Percentiles rank a stretch among this genome's conserved stretches.
Conservation (phyloP, 2,113 vertebrate species). For the Anguilla rostrata region DNA sequence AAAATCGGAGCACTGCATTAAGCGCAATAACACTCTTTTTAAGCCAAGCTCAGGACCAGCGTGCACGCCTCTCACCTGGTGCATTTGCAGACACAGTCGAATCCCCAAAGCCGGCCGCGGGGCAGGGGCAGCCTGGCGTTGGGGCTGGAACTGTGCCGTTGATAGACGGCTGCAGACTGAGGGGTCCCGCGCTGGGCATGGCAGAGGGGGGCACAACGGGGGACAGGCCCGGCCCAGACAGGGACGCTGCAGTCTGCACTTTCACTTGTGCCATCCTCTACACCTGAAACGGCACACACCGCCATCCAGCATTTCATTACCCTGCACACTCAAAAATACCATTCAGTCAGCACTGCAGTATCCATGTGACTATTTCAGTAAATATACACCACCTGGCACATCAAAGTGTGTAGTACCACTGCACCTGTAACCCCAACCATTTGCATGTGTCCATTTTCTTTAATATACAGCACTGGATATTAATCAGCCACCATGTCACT, state of each 20-base stretch:
- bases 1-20: too few relatives aligned
- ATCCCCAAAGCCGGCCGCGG: slow-evolving; percentile 77
- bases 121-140: slow-evolving; percentile 72
- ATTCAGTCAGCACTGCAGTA: background rate
- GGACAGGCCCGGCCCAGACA: slow-evolving; percentile 79
- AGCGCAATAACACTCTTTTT: too few relatives aligned
- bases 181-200: slow-evolving; percentile 76
- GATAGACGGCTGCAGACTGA: slow-evolving; percentile 80
- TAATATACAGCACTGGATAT: too few relatives aligned
- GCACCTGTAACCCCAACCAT: background rate
- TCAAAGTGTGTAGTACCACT: background rate
- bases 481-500: too few relatives aligned
- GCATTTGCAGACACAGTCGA: slow-evolving; percentile 69
- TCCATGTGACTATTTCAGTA: background rate
- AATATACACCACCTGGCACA: too few relatives aligned
- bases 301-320: background rate
- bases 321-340: background rate
- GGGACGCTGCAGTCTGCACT: slow-evolving; percentile 83
- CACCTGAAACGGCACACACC: slow-evolving; percentile 62
- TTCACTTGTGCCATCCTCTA: slow-evolving; percentile 91
- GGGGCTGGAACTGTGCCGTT: slow-evolving; percentile 82
- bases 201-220: slow-evolving; percentile 72
- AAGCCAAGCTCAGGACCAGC: background rate
- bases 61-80: slow-evolving; percentile 61
- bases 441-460: too few relatives aligned